Conservation (phyloP, 2,888 invertebrate species). For the Orthonevra nobilis region DNA sequence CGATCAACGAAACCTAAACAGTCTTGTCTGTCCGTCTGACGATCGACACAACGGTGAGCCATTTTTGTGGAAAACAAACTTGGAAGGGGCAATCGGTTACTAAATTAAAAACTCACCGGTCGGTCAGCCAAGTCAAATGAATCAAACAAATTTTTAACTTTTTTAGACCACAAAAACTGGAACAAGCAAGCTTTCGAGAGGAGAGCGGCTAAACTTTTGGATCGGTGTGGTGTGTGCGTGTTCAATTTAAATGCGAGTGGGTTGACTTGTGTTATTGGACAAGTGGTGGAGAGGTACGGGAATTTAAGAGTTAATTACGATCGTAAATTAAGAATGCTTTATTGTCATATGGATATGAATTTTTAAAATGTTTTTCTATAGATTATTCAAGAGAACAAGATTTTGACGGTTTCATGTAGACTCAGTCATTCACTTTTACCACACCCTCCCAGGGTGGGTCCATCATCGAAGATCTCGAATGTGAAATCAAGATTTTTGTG, state of each 20-base stretch:
- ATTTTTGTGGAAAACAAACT: too few species aligned
- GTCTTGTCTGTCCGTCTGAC: constrained; percentile 34
- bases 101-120: constrained; percentile 62
- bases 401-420: too few species aligned
- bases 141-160: constrained; percentile 51
- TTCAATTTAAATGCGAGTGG: too few species aligned
- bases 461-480: constrained; percentile 43
- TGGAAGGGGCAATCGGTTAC: background rate
- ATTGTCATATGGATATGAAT: constrained; percentile 68
- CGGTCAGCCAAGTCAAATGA: constrained; percentile 48
- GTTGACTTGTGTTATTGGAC: too few species aligned
- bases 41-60: constrained; percentile 36
- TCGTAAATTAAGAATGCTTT: constrained; percentile 67
- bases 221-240: too few species aligned
- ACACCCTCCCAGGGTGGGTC: too few species aligned
- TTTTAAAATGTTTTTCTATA: constrained; percentile 62
- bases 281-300: constrained; percentile 45
- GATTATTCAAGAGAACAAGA: constrained; percentile 37
- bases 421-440: too few species aligned
- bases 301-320: constrained; percentile 61
- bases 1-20: constrained; percentile 27
- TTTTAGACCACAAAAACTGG: constrained; percentile 53
- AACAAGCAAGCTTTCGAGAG: constrained; percentile 30
- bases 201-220: constrained; percentile 22
- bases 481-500: constrained; percentile 66